Conservation (phyloP, 2,113 vertebrate genomes). For the Silurus asotus region DNA sequence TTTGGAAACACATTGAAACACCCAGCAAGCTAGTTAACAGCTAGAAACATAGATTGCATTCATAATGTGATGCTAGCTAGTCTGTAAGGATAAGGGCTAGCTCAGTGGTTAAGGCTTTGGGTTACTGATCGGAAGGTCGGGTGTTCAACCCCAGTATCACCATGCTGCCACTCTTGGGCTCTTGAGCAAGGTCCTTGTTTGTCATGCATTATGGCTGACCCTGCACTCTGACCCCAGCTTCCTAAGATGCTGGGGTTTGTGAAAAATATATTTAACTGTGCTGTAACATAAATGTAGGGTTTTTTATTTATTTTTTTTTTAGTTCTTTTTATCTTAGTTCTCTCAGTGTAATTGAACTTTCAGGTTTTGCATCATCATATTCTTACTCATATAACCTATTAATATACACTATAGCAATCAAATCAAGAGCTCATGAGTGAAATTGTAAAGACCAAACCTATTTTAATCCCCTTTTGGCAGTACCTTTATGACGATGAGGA, state of each 20-base stretch:
- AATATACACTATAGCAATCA: background rate
- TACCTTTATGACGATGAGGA: conserved; percentile 88
- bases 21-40: background rate
- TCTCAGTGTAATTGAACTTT: background rate
- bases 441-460: background rate
- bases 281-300: too few relatives aligned
- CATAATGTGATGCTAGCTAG: background rate
- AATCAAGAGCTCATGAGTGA: background rate
- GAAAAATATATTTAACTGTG: too few relatives aligned
- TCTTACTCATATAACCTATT: background rate
- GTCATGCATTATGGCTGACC: too few relatives aligned
- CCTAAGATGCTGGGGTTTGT: too few relatives aligned
- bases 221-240: too few relatives aligned
- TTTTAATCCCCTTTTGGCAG: conserved; percentile 58
- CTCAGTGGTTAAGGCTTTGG: too few relatives aligned
- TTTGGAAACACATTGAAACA: background rate
- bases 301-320: too few relatives aligned
- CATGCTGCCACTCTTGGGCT: too few relatives aligned
- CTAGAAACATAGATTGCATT: background rate
- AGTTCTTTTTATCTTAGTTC: background rate
- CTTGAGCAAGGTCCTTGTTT: too few relatives aligned
- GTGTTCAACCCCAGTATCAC: too few relatives aligned
- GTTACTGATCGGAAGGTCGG: too few relatives aligned
- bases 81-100: background rate
- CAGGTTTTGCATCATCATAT: background rate